Evolutionary conservation across 2,113 vertebrate species (phyloP), one percentile per base, ranked within the genome.

Genomic region (Thamnaconus septentrionalis): DNA sequence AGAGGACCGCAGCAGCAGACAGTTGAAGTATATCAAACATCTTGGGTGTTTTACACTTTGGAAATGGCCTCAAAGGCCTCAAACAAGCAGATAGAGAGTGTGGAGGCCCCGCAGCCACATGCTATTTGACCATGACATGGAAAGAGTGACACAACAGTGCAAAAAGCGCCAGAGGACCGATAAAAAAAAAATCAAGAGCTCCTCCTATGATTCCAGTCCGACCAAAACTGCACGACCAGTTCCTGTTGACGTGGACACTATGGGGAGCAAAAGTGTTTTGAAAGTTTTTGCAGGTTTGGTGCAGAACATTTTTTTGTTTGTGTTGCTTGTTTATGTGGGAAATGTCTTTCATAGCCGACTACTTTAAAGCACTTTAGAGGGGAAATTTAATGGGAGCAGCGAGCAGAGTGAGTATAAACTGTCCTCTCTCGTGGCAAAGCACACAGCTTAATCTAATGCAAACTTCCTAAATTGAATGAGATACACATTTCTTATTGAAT

Each of bases 61-160:
- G 18, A 64, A 44, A 46, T 39, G 73, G 65, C 46, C 73, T 65
- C 1, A 31, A 61, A 71, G 76, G 67, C 54, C 65, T 63, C 48
- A 2, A n/a, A 62, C 69, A 18, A 64, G 73, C 69, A 71, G 80
- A 79, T 56, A 71, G 74, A 56, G 49, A 73, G 53, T 6, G 51
- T 11, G 56, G 70, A 68, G 75, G 59, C 71, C 81, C 55, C n/a
- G 66, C 69, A 76, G 81, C 75, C 73, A 64, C 76, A 66, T 39
- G 77, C 73, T 52, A 73, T 76, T 72, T 87, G 86, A 86, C 80
- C 80, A 59, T 82, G 83, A 89, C 87, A 83, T 79, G 87, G 85
- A 91, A 90, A 91, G 75, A 88, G 77, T 89, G 87, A 90, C 85
- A 86, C 54, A 48, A 48, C 66, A 57, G 67, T 75, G 74, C 69